phyloP scores from a whole-genome alignment of 2,113 vertebrate species.

The Indri indri region DNA sequence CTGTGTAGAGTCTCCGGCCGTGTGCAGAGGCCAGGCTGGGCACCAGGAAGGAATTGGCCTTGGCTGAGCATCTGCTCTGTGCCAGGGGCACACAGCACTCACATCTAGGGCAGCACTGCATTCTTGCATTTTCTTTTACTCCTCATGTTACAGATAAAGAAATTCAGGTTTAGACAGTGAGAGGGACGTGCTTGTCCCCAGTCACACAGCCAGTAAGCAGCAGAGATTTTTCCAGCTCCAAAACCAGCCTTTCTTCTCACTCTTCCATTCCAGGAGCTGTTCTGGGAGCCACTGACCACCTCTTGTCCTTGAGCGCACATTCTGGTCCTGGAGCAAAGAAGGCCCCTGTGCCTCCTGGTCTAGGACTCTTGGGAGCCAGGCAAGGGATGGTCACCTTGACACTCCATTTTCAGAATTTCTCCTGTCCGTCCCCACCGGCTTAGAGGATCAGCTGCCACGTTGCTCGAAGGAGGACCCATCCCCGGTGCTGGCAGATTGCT shows the following conservation, averaged over 20 bases:
- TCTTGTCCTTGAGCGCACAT: neutral
- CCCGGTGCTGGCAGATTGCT: neutral
- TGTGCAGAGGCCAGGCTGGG: neutral
- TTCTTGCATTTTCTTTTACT: neutral
- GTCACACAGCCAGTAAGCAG: no score
- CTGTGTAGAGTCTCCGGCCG: neutral
- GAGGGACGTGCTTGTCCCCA: neutral
- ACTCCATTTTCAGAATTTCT: neutral
- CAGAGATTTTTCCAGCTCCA: neutral
- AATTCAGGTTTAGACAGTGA: neutral
- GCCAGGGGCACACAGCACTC: neutral
- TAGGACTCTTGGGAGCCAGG: no score
- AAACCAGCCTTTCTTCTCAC: neutral
- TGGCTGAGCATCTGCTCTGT: neutral
- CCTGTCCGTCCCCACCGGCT: neutral
- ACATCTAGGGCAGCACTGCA: neutral
- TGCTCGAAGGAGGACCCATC: neutral
- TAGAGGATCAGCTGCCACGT: rapidly evolving
- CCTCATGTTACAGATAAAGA: neutral
- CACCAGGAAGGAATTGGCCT: neutral
- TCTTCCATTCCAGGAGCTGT: neutral
- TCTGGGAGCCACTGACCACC: neutral
- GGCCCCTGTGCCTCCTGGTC: neutral
- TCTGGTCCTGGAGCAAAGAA: neutral
- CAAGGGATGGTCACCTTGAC: neutral